Percentiles rank a stretch among this genome's conserved stretches.
Conservation (phyloP, 1,140 invertebrate species). For the Luehdorfia chinensis region DNA sequence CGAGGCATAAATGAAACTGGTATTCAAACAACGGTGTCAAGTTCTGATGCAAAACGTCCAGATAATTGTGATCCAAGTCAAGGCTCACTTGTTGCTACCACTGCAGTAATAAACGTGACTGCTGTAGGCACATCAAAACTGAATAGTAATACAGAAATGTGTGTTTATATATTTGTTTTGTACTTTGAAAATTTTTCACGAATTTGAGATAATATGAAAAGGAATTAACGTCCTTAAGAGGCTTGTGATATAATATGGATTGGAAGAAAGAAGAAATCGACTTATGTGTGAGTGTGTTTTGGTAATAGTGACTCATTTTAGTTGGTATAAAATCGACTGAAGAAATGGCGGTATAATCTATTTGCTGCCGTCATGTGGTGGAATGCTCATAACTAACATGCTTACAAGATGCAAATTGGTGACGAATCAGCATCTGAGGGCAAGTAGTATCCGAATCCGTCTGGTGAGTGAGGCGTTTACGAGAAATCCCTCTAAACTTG, state of each 20-base stretch:
- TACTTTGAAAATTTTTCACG: not conserved
- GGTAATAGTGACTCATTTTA: too few species aligned
- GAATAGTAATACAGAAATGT: not conserved
- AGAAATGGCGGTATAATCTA: too few species aligned
- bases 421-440: too few species aligned
- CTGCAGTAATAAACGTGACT: slow-evolving; percentile 19
- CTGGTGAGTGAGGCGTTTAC: too few species aligned
- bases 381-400: too few species aligned
- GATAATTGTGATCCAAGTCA: slow-evolving; percentile 64
- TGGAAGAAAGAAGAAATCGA: not conserved
- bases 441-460: too few species aligned
- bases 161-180: not conserved
- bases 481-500: too few species aligned
- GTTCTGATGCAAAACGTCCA: slow-evolving; percentile 62
- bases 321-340: too few species aligned
- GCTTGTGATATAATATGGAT: not conserved
- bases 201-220: not conserved
- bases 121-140: not conserved
- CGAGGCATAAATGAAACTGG: slow-evolving; percentile 23
- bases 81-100: slow-evolving; percentile 51
- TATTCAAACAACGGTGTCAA: slow-evolving; percentile 49
- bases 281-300: too few species aligned
- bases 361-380: too few species aligned
- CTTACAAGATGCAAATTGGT: too few species aligned
- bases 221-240: not conserved